phyloP scores from a whole-genome alignment of 2,888 invertebrate species.

The Ophion slaviceki region DNA sequence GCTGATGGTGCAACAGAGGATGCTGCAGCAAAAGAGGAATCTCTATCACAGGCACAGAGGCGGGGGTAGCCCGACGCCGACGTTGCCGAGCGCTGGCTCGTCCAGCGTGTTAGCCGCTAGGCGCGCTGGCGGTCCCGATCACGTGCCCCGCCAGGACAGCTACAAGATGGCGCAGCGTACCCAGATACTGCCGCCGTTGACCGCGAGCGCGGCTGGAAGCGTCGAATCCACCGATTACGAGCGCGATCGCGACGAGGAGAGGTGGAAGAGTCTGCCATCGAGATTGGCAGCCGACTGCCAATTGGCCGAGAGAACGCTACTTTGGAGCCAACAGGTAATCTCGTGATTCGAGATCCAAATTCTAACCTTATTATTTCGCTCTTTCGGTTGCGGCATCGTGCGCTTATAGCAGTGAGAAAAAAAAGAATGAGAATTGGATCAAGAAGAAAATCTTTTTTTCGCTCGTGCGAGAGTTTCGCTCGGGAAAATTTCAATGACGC shows the following conservation, averaged over 20 bases:
- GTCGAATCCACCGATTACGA: slow-evolving; percentile 75
- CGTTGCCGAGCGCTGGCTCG: slow-evolving; percentile 67
- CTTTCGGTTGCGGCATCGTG: not conserved
- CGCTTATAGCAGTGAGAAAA: not conserved
- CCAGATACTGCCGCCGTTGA: slow-evolving; percentile 91
- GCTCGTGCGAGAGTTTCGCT: not conserved
- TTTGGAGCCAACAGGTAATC: slow-evolving; percentile 82
- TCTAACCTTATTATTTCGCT: not conserved
- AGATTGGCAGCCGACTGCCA: slow-evolving; percentile 81
- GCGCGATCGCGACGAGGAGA: slow-evolving; percentile 79
- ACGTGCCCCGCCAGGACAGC: slow-evolving; percentile 93
- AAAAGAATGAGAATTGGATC: not conserved
- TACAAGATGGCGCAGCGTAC: slow-evolving; percentile 95
- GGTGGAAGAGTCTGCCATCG: slow-evolving; percentile 81
- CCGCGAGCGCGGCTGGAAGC: slow-evolving; percentile 81
- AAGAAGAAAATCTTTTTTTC: not conserved
- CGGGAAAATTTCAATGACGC: slow-evolving; percentile 22
- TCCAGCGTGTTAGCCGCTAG: slow-evolving; percentile 62
- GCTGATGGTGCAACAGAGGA: slow-evolving; percentile 93
- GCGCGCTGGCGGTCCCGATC: slow-evolving; percentile 85
- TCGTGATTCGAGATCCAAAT: slow-evolving; percentile 62
- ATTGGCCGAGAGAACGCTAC: slow-evolving; percentile 79
- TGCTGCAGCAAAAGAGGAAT: slow-evolving; percentile 92
- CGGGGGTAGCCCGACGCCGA: slow-evolving; percentile 78
- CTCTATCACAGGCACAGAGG: slow-evolving; percentile 79